These are phyloP conservation scores for Cantharis lateralis DNA, from an alignment of 2,888 invertebrate species.

Conservation along the genomic window DNA sequence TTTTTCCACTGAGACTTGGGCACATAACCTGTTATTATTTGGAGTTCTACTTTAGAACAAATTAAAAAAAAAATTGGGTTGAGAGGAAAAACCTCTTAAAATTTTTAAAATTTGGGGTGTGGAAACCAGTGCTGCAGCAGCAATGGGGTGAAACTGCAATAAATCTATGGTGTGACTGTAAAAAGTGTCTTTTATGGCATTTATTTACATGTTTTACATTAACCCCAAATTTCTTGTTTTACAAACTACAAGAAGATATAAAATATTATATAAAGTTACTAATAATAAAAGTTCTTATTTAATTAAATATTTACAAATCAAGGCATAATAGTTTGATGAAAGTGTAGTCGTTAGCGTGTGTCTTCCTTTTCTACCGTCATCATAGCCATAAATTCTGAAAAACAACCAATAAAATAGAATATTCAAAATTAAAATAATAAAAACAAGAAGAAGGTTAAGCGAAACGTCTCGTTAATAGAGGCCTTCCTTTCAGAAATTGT, in stretches of 20 bases:
- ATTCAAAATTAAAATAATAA: background rate
- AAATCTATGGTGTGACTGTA: background rate
- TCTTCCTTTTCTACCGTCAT: background rate
- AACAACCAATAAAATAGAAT: background rate
- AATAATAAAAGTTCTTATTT: background rate
- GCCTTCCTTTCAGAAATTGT: background rate
- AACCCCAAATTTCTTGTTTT: background rate
- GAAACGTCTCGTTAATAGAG: background rate
- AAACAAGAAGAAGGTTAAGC: background rate
- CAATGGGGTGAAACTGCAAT: background rate
- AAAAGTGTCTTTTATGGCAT: background rate
- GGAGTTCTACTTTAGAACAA: too few species aligned
- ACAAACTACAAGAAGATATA: background rate
- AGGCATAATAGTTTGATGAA: background rate
- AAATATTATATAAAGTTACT: background rate
- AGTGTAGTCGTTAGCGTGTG: background rate
- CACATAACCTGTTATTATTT: too few species aligned
- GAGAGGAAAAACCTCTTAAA: too few species aligned
- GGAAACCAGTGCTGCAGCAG: background rate
- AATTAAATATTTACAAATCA: background rate
- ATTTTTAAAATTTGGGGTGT: too few species aligned
- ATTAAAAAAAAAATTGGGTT: too few species aligned
- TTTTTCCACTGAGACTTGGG: too few species aligned
- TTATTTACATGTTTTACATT: background rate
- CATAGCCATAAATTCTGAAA: background rate